Evolutionary conservation across 2,797 vertebrate species (phyloP), one percentile per base, ranked within the genome.

Genomic region (Paratrypauchen microcephalus): DNA sequence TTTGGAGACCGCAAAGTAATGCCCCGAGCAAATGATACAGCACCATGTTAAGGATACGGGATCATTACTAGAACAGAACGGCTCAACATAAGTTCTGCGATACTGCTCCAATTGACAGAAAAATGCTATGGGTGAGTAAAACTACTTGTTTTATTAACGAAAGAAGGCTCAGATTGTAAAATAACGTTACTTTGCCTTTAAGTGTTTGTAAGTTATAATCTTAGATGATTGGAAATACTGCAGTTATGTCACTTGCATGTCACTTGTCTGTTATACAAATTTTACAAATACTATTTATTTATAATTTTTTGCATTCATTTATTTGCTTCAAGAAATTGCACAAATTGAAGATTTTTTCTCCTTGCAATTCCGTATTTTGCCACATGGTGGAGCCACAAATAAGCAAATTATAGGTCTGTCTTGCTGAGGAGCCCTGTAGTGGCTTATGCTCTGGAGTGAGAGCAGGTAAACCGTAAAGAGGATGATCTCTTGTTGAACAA

Each of bases 351-450:
- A 52, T n/a, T 57, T 13, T 55, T 55, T 55, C 3, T 16, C 18
- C 4, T 45, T 65, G 47, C 19, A 50, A 30, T 65, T 2, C 19
- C 26, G 30, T 18, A 18, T 28, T 24, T 12, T 3, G 7, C 89
- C 93, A 92, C 88, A 88, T 80, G 92, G 86, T 88, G 90, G 92
- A 83, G 92, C 84, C 90, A 92, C 79, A 91, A 73, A 87, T 74
- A 88, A 88, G 71, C 84, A 52, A 82, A 92, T 85, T 57, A 72
- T 4, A 52, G 11, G 6, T 3, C 30, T 72, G 73, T 6, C 70
- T 61, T 64, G 65, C 6, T 26, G 32, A 64, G 77, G 19, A 60
- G 74, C 87, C 89, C 80, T 79, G 76, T 60, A 88, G 80, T 81
- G 24, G 24, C 24, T 26, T 26, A 26, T 26, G 67, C 76, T 66